Evolutionary conservation across 92 coral and sea anemone species (phyloP).

Genomic region (Umimayanthus kanabou): DNA sequence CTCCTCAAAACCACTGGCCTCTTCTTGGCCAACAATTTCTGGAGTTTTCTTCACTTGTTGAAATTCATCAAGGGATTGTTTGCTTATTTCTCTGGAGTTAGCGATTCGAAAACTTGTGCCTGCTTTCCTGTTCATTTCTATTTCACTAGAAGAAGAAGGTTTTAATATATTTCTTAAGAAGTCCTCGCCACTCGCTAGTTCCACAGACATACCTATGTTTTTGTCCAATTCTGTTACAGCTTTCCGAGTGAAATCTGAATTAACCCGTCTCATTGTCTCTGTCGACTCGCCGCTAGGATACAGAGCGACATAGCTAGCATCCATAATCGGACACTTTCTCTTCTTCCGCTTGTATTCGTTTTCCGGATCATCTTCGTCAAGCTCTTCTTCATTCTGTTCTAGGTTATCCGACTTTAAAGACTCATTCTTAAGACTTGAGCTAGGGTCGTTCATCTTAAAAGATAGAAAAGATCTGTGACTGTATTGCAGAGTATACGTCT

Average conservation of each 20-base stretch:
- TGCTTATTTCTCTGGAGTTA: not conserved
- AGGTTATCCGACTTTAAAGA: not conserved
- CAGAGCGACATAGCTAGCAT: slow-evolving; percentile 32
- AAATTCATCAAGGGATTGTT: not conserved
- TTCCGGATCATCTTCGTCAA: slow-evolving; percentile 18
- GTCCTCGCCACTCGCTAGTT: not conserved
- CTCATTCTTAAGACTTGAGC: not conserved
- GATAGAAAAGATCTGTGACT: not conserved
- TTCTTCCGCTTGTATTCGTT: slow-evolving; percentile 5
- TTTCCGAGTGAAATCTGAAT: slow-evolving; percentile 28
- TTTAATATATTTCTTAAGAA: slow-evolving; percentile 7
- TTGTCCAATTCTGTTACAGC: slow-evolving; percentile 15
- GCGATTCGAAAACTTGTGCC: not conserved
- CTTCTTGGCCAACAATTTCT: not conserved
- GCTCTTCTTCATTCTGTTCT: not conserved
- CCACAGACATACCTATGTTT: slow-evolving; percentile 22
- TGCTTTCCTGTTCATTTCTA: not conserved
- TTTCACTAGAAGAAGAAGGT: not conserved
- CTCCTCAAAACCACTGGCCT: not conserved
- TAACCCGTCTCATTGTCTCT: slow-evolving; percentile 29
- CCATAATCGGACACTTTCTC: slow-evolving; percentile 32
- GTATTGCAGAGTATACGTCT: not conserved
- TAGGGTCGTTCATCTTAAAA: slow-evolving; percentile 6
- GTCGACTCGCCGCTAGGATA: slow-evolving; percentile 21
- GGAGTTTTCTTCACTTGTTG: not conserved